phyloP scores from a whole-genome alignment of 2,888 invertebrate species.

The Zygogramma bicolorata region DNA sequence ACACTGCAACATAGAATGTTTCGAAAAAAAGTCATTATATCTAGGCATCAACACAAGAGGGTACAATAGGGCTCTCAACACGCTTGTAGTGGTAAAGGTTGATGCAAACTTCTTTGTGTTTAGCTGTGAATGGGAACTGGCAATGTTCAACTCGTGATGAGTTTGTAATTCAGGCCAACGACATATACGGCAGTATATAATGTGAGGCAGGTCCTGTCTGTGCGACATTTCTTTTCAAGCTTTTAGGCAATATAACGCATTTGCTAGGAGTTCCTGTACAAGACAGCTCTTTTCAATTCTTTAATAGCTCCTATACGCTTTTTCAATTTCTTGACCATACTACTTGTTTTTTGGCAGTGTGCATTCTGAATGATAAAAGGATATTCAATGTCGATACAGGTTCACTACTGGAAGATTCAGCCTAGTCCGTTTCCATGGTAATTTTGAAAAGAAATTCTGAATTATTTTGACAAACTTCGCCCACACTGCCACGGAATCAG shows the following conservation, averaged over 20 bases:
- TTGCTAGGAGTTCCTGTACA: conserved; percentile 95
- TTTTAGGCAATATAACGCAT: conserved; percentile 97
- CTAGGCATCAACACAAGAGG: conserved; percentile 97
- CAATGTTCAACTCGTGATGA: conserved; percentile 97
- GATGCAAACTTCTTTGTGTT: conserved; percentile 99
- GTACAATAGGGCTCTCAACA: conserved; percentile 96
- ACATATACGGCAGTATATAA: conserved; percentile 99
- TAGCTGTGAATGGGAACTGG: conserved; percentile 95
- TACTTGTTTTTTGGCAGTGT: conserved; percentile 95
- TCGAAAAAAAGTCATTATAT: conserved; percentile 95
- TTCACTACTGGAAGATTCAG: conserved; percentile 86
- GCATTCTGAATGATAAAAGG: conserved; percentile 95
- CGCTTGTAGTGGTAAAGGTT: conserved; percentile 99
- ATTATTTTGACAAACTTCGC: not conserved
- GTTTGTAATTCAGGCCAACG: conserved; percentile 99
- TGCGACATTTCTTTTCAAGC: conserved; percentile 97
- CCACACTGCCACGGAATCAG: not conserved
- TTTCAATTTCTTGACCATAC: conserved; percentile 95
- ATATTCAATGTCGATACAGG: conserved; percentile 94
- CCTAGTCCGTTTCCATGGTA: conserved; percentile 87
- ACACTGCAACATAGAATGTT: conserved; percentile 89
- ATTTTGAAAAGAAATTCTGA: conserved; percentile 44
- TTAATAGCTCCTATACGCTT: conserved; percentile 96
- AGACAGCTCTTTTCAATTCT: conserved; percentile 92
- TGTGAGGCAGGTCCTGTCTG: conserved; percentile 97